phyloP scores from a whole-genome alignment of 2,888 invertebrate genomes.

The Plebejus argus region DNA sequence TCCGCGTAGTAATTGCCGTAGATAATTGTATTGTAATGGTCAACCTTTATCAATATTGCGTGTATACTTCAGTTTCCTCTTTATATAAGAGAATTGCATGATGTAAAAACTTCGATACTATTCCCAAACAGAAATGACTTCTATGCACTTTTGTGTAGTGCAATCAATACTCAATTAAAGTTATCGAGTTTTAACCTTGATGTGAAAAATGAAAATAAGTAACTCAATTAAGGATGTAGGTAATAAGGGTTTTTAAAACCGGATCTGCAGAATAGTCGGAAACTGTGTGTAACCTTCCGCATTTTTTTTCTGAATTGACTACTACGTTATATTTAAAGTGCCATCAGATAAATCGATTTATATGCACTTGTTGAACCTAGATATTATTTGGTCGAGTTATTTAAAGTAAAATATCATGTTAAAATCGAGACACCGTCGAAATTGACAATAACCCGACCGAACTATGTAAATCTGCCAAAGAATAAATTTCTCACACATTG shows the following conservation, averaged over 20 bases:
- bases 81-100: neutral
- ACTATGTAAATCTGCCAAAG: neutral
- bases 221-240: neutral
- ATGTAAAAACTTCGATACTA: neutral
- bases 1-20: conserved; percentile 17
- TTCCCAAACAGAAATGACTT: neutral
- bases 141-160: neutral
- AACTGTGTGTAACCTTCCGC: neutral
- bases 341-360: too few species aligned
- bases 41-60: conserved; percentile 16
- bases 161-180: neutral
- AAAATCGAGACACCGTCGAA: too few species aligned
- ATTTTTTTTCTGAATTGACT: too few species aligned
- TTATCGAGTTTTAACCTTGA: neutral
- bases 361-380: too few species aligned
- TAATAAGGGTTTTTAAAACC: neutral
- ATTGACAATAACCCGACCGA: neutral
- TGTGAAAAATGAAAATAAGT: neutral
- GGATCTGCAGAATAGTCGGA: neutral
- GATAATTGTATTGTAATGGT: conserved; percentile 12
- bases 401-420: too few species aligned
- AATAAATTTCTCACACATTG: neutral
- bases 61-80: neutral
- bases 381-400: too few species aligned
- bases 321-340: too few species aligned